Conservation (phyloP, 1,140 invertebrate genomes). For the Drosophila nannoptera region DNA sequence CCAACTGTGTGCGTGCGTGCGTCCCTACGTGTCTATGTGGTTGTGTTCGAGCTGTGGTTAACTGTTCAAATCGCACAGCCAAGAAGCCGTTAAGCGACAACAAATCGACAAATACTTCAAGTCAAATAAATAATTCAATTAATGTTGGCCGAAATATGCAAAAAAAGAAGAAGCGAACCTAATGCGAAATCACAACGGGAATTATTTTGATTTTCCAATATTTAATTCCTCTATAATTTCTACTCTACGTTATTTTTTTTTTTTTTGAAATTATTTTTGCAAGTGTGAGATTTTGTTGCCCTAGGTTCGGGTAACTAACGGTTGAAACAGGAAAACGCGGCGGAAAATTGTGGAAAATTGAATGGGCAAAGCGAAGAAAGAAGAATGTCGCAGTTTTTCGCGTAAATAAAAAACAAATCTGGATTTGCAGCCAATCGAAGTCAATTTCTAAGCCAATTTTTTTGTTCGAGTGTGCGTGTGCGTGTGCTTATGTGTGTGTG, state of each 20-base stretch:
- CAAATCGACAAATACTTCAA: background rate
- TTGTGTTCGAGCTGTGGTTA: background rate
- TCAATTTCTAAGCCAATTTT: slow-evolving; percentile 26
- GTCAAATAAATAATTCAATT: background rate
- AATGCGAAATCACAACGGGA: too few relatives aligned
- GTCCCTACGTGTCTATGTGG: background rate
- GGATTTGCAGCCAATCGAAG: slow-evolving; percentile 3
- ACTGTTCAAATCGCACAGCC: slow-evolving; percentile 3
- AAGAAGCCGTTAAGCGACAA: slow-evolving; percentile 2
- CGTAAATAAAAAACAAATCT: background rate
- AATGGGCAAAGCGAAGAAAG: background rate
- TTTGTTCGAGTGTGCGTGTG: slow-evolving; percentile 28
- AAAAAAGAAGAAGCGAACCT: too few relatives aligned
- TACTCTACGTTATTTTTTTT: background rate
- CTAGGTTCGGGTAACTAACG: slow-evolving; percentile 17
- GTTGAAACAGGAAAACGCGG: background rate
- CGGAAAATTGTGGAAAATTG: background rate
- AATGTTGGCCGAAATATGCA: too few relatives aligned
- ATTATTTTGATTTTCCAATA: too few relatives aligned
- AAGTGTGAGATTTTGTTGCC: slow-evolving; percentile 16
- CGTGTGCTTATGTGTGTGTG: slow-evolving; percentile 25
- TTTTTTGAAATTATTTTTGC: slow-evolving; percentile 8
- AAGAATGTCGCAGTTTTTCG: slow-evolving; percentile 1
- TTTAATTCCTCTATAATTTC: background rate
- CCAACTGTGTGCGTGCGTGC: background rate